Percentiles rank a stretch among this genome's conserved stretches.
phyloP scores from a whole-genome alignment of 30 jellyfish, hydroid and myxozoan genomes.

The Rhopilema esculentum region DNA sequence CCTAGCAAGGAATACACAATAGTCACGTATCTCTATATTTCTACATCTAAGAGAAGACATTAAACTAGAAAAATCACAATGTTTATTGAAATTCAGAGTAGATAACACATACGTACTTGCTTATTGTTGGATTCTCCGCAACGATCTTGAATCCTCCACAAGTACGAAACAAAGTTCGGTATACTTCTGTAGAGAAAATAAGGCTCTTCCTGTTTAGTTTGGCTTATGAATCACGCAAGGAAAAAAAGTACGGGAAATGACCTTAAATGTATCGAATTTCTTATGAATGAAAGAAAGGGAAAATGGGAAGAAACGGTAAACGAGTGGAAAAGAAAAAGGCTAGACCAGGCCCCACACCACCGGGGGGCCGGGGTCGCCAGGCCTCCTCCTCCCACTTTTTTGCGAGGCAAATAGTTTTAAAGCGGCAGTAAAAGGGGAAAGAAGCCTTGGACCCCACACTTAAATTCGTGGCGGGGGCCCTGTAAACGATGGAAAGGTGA shows the following conservation, averaged over 20 bases:
- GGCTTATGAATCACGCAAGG: neutral
- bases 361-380: neutral
- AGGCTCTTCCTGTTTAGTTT: no score
- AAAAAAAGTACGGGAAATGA: neutral
- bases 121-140: constrained; percentile 49
- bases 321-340: neutral
- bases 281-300: neutral
- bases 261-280: neutral
- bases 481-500: no score
- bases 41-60: no score
- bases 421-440: no score
- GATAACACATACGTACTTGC: constrained; percentile 40
- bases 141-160: constrained; percentile 52
- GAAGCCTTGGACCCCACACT: no score
- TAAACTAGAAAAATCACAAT: neutral
- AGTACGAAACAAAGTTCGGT: constrained; percentile 52
- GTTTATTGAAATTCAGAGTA: neutral
- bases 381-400: no score
- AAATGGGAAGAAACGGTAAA: neutral
- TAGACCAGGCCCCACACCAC: neutral
- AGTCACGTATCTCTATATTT: no score
- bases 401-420: no score
- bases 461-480: no score
- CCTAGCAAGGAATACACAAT: no score
- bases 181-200: constrained; percentile 9